These are phyloP conservation scores for Galemys pyrenaicus DNA, from an alignment of 2,113 vertebrate species.

Conservation along the genomic window DNA sequence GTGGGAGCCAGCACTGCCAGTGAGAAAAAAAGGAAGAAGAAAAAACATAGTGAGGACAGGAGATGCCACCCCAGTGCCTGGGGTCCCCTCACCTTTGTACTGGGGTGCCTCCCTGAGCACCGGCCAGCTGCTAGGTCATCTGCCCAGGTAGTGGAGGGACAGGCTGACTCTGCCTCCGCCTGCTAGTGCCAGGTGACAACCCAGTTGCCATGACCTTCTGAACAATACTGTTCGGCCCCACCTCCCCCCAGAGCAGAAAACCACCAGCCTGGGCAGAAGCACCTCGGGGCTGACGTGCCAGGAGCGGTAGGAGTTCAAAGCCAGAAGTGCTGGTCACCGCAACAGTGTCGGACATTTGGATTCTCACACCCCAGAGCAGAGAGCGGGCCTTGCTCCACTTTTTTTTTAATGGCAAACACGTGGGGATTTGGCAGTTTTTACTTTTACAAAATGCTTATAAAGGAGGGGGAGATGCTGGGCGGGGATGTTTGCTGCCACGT, in stretches of 20 bases:
- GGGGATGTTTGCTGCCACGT: neutral
- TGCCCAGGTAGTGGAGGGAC: neutral
- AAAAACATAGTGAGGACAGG: accelerated
- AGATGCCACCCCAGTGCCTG: accelerated
- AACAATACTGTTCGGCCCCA: neutral
- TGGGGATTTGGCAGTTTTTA: neutral
- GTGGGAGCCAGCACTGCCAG: slow-evolving; percentile 38
- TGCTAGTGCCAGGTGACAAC: neutral
- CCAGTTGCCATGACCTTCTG: neutral
- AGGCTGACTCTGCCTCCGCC: too few relatives aligned
- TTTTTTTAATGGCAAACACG: neutral
- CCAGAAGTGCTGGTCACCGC: neutral
- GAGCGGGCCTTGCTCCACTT: neutral
- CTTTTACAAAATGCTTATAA: slow-evolving; percentile 13
- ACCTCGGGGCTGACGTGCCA: neutral
- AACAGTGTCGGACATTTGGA: neutral
- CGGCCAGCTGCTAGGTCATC: too few relatives aligned
- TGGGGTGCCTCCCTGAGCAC: accelerated
- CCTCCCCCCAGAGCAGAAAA: neutral
- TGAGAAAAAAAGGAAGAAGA: neutral
- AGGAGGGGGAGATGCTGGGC: neutral
- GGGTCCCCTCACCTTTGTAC: accelerated
- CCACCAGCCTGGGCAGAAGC: accelerated
- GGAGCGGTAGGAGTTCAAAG: neutral
- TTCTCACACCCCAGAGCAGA: neutral